Evolutionary conservation across 2,113 vertebrate genomes (phyloP).

Genomic region (Seriola aureovittata): DNA sequence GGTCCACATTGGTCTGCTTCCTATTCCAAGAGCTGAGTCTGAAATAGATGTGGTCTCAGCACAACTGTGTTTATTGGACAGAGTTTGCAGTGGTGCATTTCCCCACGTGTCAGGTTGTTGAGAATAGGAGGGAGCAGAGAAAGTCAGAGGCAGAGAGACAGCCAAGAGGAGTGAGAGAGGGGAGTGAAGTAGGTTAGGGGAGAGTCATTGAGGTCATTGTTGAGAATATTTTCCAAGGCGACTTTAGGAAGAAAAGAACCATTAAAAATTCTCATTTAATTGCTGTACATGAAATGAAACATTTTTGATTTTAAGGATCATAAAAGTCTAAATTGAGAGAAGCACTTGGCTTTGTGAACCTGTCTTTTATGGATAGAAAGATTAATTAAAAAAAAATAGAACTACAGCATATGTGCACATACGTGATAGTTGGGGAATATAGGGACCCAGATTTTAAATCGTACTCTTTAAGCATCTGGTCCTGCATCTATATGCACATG

Average conservation of each 20-base stretch:
- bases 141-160: constrained; percentile 25
- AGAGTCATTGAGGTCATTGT: constrained; percentile 57
- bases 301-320: constrained; percentile 50
- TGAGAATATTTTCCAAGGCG: constrained; percentile 44
- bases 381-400: constrained; percentile 29
- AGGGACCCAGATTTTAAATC: constrained; percentile 61
- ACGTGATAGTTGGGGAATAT: constrained; percentile 42
- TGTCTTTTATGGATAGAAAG: constrained; percentile 48
- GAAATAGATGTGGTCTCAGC: constrained; percentile 72
- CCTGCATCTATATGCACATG: constrained; percentile 56
- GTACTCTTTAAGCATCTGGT: constrained; percentile 62
- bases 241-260: constrained; percentile 1
- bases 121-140: constrained; percentile 57
- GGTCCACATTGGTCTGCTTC: constrained; percentile 60
- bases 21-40: constrained; percentile 68
- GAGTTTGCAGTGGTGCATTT: constrained; percentile 54
- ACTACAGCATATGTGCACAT: constrained; percentile 12
- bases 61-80: constrained; percentile 72
- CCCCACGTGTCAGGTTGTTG: constrained; percentile 72
- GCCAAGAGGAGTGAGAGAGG: constrained; percentile 40
- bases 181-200: constrained; percentile 20
- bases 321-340: constrained; percentile 56
- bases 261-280: constrained; percentile 18
- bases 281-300: constrained; percentile 40
- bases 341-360: constrained; percentile 51